phyloP scores from a whole-genome alignment of 2,797 vertebrate species.

The Apodemus agrarius region DNA sequence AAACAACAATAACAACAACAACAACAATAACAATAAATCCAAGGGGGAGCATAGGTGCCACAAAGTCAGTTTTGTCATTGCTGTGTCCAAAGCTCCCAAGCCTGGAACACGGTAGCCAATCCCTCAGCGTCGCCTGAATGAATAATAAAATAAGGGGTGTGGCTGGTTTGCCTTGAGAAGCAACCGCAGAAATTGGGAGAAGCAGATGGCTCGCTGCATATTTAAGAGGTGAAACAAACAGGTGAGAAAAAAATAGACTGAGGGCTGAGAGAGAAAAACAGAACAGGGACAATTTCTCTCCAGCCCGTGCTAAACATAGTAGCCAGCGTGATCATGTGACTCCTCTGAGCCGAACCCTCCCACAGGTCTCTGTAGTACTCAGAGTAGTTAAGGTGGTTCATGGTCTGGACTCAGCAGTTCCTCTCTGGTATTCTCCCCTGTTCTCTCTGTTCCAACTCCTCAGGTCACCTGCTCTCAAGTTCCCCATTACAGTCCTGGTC shows the following conservation, averaged over 20 bases:
- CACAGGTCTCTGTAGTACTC: neutral
- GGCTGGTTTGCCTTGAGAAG: neutral
- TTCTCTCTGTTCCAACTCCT: slow-evolving; percentile 20
- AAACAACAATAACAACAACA: neutral
- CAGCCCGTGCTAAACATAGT: neutral
- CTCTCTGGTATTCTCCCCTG: neutral
- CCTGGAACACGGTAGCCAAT: neutral
- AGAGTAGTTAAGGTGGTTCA: neutral
- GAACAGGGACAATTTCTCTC: neutral
- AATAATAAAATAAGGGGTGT: neutral
- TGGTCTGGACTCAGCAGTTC: neutral
- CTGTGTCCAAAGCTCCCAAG: neutral
- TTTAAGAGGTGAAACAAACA: slow-evolving; percentile 51
- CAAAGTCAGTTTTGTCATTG: neutral
- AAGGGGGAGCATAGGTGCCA: neutral
- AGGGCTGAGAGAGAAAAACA: slow-evolving; percentile 38
- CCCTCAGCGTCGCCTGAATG: neutral
- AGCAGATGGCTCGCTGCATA: neutral
- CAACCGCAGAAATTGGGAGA: slow-evolving; percentile 48
- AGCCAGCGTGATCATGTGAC: slow-evolving; percentile 8
- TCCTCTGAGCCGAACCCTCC: slow-evolving; percentile 3
- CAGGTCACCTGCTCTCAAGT: neutral
- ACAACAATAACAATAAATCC: neutral
- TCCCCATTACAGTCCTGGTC: neutral
- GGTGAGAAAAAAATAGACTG: slow-evolving; percentile 36